Percentiles rank a stretch among this genome's conserved stretches.
Evolutionary conservation across 1,140 invertebrate species (phyloP).

Genomic region (Eupeodes corollae): DNA sequence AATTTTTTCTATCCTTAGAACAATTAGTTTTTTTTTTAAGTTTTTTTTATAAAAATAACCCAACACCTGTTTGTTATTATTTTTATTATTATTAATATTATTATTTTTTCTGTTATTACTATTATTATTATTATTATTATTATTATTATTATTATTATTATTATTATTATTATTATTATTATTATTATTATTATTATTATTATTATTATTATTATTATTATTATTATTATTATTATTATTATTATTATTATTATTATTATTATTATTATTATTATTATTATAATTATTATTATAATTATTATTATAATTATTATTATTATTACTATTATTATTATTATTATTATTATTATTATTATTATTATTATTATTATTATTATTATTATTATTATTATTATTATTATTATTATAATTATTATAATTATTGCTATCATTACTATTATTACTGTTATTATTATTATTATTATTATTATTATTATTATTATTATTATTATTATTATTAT

Average conservation of each 20-base stretch:
- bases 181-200: no score
- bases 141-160: no score
- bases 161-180: no score
- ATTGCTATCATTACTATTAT: neutral
- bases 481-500: neutral
- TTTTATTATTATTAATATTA: no score
- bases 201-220: neutral
- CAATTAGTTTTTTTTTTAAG: no score
- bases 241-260: conserved; percentile 1
- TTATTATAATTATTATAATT: neutral
- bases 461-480: conserved; percentile 1
- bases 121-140: no score
- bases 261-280: conserved; percentile 1
- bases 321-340: conserved; percentile 1
- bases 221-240: conserved; percentile 1
- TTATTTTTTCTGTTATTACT: no score
- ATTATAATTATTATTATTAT: conserved; percentile 1
- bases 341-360: conserved; percentile 1
- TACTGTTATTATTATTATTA: neutral
- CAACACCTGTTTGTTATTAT: no score
- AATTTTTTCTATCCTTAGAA: no score
- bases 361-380: neutral
- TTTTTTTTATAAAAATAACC: no score
- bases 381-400: neutral
- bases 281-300: conserved; percentile 1